Conservation (phyloP, 2,888 invertebrate genomes). For the Acanthosepion lycidas region DNA sequence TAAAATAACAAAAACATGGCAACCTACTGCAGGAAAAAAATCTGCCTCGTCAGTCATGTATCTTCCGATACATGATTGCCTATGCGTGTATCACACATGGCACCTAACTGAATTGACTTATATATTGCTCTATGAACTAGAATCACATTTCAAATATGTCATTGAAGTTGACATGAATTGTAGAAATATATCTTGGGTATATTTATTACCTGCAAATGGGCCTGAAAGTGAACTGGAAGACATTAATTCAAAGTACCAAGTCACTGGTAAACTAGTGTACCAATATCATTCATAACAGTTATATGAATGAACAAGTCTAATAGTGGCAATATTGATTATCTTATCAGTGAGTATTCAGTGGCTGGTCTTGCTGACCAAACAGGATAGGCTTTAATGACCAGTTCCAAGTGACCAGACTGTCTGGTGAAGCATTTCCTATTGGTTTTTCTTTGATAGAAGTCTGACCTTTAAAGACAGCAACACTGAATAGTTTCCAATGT, state of each 20-base stretch:
- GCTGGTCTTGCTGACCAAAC: not conserved
- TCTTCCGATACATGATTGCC: too few species aligned
- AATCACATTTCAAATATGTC: not conserved
- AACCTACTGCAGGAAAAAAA: too few species aligned
- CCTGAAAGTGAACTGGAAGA: not conserved
- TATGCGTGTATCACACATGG: too few species aligned
- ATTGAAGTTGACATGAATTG: not conserved
- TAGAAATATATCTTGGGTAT: not conserved
- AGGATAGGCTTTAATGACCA: slow-evolving; percentile 2
- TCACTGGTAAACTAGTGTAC: not conserved
- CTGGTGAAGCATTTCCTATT: not conserved
- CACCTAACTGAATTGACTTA: not conserved
- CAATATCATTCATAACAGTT: not conserved
- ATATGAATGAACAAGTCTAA: not conserved
- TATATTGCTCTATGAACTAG: not conserved
- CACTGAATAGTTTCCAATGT: not conserved
- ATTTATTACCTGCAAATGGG: not conserved
- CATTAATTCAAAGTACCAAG: not conserved
- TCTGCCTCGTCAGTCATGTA: too few species aligned
- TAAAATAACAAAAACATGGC: too few species aligned
- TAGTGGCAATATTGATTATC: not conserved
- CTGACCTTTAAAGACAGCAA: not conserved
- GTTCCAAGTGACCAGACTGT: not conserved
- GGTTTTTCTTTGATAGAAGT: not conserved
- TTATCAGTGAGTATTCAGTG: not conserved